Evolutionary conservation across 2,888 invertebrate genomes (phyloP).

Genomic region (Pyrochroa serraticornis): DNA sequence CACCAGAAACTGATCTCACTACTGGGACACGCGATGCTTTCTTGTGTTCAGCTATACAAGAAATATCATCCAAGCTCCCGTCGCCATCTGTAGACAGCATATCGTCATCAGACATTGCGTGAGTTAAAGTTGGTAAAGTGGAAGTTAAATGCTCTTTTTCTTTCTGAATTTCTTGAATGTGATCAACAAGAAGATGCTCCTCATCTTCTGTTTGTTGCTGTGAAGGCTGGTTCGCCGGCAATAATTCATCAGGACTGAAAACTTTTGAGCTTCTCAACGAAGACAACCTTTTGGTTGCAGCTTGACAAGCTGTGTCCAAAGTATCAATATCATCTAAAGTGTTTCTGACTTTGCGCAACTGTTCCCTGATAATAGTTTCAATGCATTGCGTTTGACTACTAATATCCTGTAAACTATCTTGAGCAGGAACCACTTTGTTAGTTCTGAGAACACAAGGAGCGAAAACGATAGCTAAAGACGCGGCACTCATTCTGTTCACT

Average conservation of each 20-base stretch:
- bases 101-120: slow-evolving; percentile 88
- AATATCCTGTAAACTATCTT: slow-evolving; percentile 90
- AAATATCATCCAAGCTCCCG: slow-evolving; percentile 71
- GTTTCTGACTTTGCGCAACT: slow-evolving; percentile 80
- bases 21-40: slow-evolving; percentile 49
- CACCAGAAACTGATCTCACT: slow-evolving; percentile 55
- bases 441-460: slow-evolving; percentile 93
- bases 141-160: slow-evolving; percentile 82
- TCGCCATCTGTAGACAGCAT: slow-evolving; percentile 80
- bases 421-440: slow-evolving; percentile 85
- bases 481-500: slow-evolving; percentile 90
- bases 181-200: slow-evolving; percentile 76
- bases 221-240: slow-evolving; percentile 48
- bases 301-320: slow-evolving; percentile 83
- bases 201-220: slow-evolving; percentile 65
- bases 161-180: slow-evolving; percentile 81
- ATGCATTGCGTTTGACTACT: slow-evolving; percentile 88
- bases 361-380: slow-evolving; percentile 88
- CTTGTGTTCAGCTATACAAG: slow-evolving; percentile 53
- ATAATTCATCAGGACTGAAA: slow-evolving; percentile 66
- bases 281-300: slow-evolving; percentile 80
- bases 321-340: slow-evolving; percentile 90
- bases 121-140: slow-evolving; percentile 78
- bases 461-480: slow-evolving; percentile 91
- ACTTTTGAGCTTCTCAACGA: slow-evolving; percentile 78